These are phyloP conservation scores for Pyralis farinalis DNA, from an alignment of 2,888 invertebrate genomes.

Conservation along the genomic window DNA sequence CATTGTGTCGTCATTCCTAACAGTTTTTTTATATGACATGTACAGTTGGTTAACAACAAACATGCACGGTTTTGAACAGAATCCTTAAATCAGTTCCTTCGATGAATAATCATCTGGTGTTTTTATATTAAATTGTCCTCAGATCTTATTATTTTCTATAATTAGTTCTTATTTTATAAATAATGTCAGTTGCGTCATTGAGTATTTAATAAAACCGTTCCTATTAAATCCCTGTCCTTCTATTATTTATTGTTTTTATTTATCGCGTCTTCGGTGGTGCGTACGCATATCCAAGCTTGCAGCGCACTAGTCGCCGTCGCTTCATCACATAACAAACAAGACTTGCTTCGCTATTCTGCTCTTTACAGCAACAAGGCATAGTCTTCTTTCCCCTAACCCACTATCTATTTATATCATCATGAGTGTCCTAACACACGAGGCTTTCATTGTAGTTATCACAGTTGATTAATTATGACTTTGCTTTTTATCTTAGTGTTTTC, in stretches of 20 bases:
- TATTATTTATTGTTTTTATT: not conserved
- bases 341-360: constrained; percentile 2
- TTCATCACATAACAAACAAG: constrained; percentile 28
- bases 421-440: constrained; percentile 1
- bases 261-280: not conserved
- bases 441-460: constrained; percentile 8
- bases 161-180: no score
- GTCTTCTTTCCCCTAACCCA: constrained; percentile 11
- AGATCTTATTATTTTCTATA: no score
- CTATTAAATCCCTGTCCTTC: not conserved
- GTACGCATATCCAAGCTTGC: constrained; percentile 11
- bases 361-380: constrained; percentile 5
- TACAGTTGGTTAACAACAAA: no score
- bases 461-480: constrained; percentile 12
- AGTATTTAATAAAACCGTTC: no score
- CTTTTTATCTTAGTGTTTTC: constrained; percentile 10
- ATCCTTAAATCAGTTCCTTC: no score
- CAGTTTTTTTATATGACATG: no score
- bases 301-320: constrained; percentile 60
- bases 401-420: not conserved
- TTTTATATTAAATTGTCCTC: no score
- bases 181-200: no score
- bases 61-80: no score
- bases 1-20: no score
- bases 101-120: no score